Percentiles rank a stretch among this genome's conserved stretches.
Evolutionary conservation across 2,888 invertebrate species (phyloP).

Genomic region (Dilophus febrilis): DNA sequence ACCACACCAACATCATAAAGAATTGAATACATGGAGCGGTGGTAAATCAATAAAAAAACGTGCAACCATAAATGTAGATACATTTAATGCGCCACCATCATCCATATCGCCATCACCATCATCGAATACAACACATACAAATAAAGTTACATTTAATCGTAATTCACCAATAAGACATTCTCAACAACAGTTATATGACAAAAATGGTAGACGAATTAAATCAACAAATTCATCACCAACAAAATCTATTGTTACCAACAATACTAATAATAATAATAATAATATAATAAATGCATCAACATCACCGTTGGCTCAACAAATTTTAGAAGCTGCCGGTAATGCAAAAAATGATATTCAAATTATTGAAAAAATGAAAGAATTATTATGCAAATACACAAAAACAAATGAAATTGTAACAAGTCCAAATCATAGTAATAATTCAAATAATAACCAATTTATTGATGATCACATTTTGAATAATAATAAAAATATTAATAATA

Average conservation of each 20-base stretch:
- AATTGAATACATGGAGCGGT: constrained; percentile 61
- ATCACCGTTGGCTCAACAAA: constrained; percentile 51
- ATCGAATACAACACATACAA: constrained; percentile 16
- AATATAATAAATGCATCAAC: constrained; percentile 36
- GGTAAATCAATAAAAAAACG: constrained; percentile 26
- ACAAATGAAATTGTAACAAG: background rate
- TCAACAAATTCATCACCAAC: constrained; percentile 24
- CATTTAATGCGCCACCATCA: constrained; percentile 32
- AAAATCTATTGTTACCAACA: constrained; percentile 13
- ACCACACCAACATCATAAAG: constrained; percentile 31
- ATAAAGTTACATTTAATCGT: constrained; percentile 34
- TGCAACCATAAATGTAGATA: constrained; percentile 41
- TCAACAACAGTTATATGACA: constrained; percentile 31
- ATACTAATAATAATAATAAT: constrained; percentile 10
- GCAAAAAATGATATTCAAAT: constrained; percentile 58
- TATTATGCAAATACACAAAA: constrained; percentile 39
- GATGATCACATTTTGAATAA: no score
- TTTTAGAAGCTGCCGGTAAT: constrained; percentile 49
- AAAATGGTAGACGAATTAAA: constrained; percentile 32
- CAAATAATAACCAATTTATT: background rate
- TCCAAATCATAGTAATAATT: background rate
- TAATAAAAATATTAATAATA: background rate
- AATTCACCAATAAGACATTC: constrained; percentile 29
- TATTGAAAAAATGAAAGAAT: constrained; percentile 54
- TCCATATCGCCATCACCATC: constrained; percentile 14